phyloP scores from a whole-genome alignment of 2,888 invertebrate genomes.

The Diarsia dahlii region DNA sequence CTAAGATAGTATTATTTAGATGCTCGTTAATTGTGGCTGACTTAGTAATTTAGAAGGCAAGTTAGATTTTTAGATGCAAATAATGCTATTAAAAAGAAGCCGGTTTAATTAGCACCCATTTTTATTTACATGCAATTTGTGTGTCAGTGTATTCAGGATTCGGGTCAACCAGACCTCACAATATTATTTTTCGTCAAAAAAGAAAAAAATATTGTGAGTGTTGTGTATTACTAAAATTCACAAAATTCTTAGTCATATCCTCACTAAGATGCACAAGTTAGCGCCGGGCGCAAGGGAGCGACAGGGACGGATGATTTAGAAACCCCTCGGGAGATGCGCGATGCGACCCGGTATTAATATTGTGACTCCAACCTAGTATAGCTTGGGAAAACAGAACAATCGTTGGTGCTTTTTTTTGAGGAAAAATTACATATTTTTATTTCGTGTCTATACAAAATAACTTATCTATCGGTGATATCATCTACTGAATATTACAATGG shows the following conservation, averaged over 20 bases:
- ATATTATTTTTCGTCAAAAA: too few species aligned
- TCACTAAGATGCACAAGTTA: constrained; percentile 63
- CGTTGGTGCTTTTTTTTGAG: neutral
- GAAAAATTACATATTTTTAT: neutral
- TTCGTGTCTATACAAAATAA: neutral
- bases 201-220: too few species aligned
- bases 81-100: too few species aligned
- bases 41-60: too few species aligned
- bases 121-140: too few species aligned
- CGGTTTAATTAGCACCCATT: too few species aligned
- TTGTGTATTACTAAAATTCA: neutral
- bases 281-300: constrained; percentile 88
- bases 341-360: constrained; percentile 91
- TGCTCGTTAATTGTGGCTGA: too few species aligned
- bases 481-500: neutral
- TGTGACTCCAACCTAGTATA: constrained; percentile 85
- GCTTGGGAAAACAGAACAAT: constrained; percentile 67
- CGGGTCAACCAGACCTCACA: too few species aligned
- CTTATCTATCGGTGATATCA: neutral
- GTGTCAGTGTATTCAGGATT: too few species aligned
- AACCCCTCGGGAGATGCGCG: constrained; percentile 90
- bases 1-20: too few species aligned
- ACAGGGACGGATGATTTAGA: constrained; percentile 91
- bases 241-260: constrained; percentile 71
- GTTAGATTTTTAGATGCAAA: too few species aligned